These are phyloP conservation scores for Tenebrosternarchus preto DNA, from an alignment of 2,113 vertebrate genomes.

Conservation along the genomic window DNA sequence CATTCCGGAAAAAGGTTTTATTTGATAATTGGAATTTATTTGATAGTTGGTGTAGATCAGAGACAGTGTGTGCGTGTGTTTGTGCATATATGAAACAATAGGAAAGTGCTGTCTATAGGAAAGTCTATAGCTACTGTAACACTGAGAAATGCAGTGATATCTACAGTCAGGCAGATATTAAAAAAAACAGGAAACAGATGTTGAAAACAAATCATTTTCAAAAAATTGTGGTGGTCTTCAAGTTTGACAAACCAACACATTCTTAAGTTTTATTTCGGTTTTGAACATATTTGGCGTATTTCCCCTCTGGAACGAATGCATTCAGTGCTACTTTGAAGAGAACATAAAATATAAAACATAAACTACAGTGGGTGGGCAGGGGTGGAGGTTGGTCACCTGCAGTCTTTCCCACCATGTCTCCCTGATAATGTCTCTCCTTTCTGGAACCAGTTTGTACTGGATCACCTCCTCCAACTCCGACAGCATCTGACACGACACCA, in stretches of 20 bases:
- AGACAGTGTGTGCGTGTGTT: too few species aligned
- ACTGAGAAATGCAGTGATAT: not conserved
- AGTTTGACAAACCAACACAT: not conserved
- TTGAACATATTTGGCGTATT: not conserved
- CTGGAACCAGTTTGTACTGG: slow-evolving; percentile 98
- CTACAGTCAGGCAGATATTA: not conserved
- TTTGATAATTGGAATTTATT: too few species aligned
- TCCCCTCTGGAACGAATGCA: not conserved
- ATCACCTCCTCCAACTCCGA: slow-evolving; percentile 98
- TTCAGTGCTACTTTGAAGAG: too few species aligned
- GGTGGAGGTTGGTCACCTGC: slow-evolving; percentile 78
- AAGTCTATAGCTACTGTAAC: not conserved
- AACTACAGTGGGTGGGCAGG: too few species aligned
- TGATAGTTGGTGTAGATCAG: too few species aligned
- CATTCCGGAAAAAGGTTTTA: too few species aligned
- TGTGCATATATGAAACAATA: too few species aligned
- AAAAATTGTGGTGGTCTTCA: not conserved
- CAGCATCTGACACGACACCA: slow-evolving; percentile 99
- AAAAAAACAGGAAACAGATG: slow-evolving; percentile 25
- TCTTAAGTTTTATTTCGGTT: not conserved
- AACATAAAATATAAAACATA: too few species aligned
- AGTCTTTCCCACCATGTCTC: slow-evolving; percentile 99
- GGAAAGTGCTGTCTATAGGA: too few species aligned
- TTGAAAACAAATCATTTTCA: not conserved
- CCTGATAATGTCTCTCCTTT: slow-evolving; percentile 95